These are phyloP conservation scores for Nyctibius bracteatus DNA, from an alignment of 2,113 vertebrate genomes.

Conservation along the genomic window DNA sequence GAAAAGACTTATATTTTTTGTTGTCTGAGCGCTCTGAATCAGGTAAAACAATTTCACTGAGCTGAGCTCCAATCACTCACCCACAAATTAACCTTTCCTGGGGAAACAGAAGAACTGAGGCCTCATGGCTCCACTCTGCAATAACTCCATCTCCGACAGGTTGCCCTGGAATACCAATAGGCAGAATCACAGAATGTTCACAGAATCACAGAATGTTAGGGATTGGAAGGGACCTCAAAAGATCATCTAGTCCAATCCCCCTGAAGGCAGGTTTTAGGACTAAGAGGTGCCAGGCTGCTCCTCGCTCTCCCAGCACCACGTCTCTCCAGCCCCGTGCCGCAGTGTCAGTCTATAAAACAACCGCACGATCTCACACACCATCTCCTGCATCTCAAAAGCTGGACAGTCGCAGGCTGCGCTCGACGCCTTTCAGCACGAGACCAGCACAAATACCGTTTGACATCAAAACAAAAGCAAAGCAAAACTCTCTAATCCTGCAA, in stretches of 20 bases:
- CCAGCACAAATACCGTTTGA: background rate
- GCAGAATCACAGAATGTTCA: too few species aligned
- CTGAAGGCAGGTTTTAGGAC: background rate
- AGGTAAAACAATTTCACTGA: background rate
- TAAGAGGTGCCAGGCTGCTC: too few species aligned
- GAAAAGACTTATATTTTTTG: background rate
- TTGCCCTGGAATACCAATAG: background rate
- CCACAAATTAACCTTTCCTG: background rate
- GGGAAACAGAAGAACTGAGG: background rate
- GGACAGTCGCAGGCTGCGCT: background rate
- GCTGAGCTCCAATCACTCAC: background rate
- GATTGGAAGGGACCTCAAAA: too few species aligned
- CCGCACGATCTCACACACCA: background rate
- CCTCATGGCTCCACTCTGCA: background rate
- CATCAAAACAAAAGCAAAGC: background rate
- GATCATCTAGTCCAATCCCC: too few species aligned
- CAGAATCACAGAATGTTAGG: too few species aligned
- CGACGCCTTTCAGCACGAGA: background rate
- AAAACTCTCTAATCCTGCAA: background rate
- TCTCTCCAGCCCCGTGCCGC: background rate
- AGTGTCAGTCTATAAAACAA: accelerated
- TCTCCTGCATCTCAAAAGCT: background rate
- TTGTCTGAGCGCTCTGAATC: background rate
- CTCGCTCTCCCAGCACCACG: too few species aligned
- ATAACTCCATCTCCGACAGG: background rate